Conservation (phyloP, 2,797 vertebrate genomes). For the Syncerus caffer region DNA sequence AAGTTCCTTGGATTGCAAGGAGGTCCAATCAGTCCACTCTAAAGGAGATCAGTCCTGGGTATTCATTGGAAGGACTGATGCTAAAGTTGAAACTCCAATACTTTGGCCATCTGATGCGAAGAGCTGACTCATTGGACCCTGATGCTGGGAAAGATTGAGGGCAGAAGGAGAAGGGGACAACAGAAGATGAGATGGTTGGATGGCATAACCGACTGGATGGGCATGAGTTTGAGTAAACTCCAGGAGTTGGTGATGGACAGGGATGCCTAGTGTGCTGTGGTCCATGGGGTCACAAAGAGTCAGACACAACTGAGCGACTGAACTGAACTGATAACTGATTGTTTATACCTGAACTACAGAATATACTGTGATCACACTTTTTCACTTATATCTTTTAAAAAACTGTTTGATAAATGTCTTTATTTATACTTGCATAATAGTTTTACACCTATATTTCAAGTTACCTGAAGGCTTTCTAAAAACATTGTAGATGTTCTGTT, state of each 20-base stretch:
- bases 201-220: background rate
- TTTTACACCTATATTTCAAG: background rate
- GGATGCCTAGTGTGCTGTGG: background rate
- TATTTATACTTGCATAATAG: background rate
- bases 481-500: background rate
- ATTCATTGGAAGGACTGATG: background rate
- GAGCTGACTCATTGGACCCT: background rate
- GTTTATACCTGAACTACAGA: background rate
- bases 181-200: background rate
- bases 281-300: background rate
- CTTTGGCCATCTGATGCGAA: background rate
- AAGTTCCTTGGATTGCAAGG: background rate
- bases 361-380: background rate
- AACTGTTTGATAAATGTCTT: background rate
- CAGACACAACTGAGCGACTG: fast-evolving
- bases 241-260: background rate
- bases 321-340: background rate
- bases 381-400: background rate
- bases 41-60: background rate
- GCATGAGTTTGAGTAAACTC: background rate
- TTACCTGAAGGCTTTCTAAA: background rate
- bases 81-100: background rate
- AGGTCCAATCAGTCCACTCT: background rate
- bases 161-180: background rate
- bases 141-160: background rate